These are phyloP conservation scores for Girardia tigrina DNA, from an alignment of 2,888 invertebrate genomes.

Conservation along the genomic window DNA sequence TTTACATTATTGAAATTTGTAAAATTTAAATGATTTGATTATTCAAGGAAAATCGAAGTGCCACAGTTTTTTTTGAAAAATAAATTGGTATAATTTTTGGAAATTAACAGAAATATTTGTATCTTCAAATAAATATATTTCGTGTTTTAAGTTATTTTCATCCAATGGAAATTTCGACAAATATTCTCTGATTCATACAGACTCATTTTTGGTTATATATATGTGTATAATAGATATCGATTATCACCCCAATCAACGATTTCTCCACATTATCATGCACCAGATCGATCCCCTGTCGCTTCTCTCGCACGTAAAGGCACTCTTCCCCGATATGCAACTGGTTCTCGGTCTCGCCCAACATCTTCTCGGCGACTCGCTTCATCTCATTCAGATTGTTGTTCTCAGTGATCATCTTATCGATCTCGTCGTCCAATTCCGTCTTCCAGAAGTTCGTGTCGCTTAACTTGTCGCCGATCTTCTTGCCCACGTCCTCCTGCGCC, in stretches of 20 bases:
- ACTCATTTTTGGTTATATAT: too few species aligned
- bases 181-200: too few species aligned
- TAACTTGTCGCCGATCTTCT: constrained; percentile 59
- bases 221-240: background rate
- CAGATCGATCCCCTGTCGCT: constrained; percentile 70
- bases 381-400: constrained; percentile 61
- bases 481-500: constrained; percentile 50
- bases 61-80: too few species aligned
- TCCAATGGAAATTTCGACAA: too few species aligned
- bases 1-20: too few species aligned
- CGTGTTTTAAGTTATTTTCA: too few species aligned
- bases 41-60: too few species aligned
- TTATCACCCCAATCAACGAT: constrained; percentile 37
- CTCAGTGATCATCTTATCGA: constrained; percentile 70
- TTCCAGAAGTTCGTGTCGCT: constrained; percentile 84
- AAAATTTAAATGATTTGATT: too few species aligned
- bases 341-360: constrained; percentile 67
- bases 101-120: too few species aligned
- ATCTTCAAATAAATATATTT: too few species aligned
- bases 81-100: too few species aligned
- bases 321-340: constrained; percentile 82
- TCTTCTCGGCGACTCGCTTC: constrained; percentile 62
- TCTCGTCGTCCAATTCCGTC: constrained; percentile 64
- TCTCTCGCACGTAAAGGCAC: constrained; percentile 78
- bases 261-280: constrained; percentile 80